A percentile compares a stretch with the other conserved stretches of the same genome.
Conservation (phyloP, 2,797 vertebrate species). For the Chloroceryle amazona region DNA sequence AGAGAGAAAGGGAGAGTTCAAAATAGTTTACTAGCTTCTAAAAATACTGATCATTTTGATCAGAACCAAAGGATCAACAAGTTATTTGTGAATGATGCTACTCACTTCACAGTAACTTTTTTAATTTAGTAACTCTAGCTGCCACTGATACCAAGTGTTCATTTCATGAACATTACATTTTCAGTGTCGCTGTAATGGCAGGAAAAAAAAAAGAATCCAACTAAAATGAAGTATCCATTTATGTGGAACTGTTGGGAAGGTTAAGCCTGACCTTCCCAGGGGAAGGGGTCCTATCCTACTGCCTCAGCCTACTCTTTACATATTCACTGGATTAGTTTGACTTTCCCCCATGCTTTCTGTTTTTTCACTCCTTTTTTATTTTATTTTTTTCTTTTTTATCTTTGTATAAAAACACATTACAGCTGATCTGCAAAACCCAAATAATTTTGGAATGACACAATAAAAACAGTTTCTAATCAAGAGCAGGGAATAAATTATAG, state of each 20-base stretch:
- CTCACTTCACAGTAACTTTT: background rate
- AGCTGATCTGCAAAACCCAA: background rate
- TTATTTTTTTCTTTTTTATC: background rate
- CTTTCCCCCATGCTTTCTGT: background rate
- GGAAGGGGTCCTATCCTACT: background rate
- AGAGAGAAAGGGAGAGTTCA: background rate
- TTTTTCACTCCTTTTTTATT: background rate
- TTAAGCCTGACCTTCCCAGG: background rate
- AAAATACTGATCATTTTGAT: background rate
- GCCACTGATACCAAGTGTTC: background rate
- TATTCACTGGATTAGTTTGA: background rate
- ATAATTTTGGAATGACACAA: background rate
- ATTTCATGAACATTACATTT: background rate
- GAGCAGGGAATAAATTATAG: background rate
- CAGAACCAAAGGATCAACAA: background rate
- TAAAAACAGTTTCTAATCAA: background rate
- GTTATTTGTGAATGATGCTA: background rate
- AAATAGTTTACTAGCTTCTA: background rate
- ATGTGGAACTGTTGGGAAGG: background rate
- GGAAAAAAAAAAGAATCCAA: background rate
- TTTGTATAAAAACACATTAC: background rate
- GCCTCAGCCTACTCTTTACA: background rate
- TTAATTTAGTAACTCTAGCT: background rate
- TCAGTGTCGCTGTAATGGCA: background rate
- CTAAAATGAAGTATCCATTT: background rate